Conservation (phyloP, 2,888 invertebrate genomes). For the Glaucopsyche alexis region DNA sequence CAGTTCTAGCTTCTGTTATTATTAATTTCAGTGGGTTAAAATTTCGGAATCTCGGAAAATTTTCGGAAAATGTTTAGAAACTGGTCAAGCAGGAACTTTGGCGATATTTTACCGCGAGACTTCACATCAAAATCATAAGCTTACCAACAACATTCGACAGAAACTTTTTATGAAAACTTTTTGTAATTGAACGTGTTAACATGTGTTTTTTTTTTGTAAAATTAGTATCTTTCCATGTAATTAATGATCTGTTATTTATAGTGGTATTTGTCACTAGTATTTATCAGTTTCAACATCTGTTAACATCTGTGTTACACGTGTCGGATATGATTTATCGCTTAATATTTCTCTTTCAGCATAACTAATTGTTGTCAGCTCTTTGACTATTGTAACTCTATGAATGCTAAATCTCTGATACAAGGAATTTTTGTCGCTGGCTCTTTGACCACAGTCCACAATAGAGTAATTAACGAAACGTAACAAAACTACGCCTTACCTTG, state of each 20-base stretch:
- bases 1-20: no score
- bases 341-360: slow-evolving; percentile 9
- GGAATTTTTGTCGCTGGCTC: no score
- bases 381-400: neutral
- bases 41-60: no score
- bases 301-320: slow-evolving; percentile 23
- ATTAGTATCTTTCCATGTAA: neutral
- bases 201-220: neutral
- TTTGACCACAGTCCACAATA: no score
- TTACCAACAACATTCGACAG: neutral
- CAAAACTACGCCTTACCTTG: no score
- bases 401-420: neutral
- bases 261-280: slow-evolving; percentile 22
- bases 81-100: no score
- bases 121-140: neutral
- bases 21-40: no score
- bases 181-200: neutral
- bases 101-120: no score
- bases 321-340: slow-evolving; percentile 12
- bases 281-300: slow-evolving; percentile 9
- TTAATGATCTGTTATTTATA: neutral
- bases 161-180: neutral
- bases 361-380: neutral
- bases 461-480: no score
- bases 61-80: no score